Evolutionary conservation across 1,140 invertebrate species (phyloP).

Genomic region (Asobara japonica): DNA sequence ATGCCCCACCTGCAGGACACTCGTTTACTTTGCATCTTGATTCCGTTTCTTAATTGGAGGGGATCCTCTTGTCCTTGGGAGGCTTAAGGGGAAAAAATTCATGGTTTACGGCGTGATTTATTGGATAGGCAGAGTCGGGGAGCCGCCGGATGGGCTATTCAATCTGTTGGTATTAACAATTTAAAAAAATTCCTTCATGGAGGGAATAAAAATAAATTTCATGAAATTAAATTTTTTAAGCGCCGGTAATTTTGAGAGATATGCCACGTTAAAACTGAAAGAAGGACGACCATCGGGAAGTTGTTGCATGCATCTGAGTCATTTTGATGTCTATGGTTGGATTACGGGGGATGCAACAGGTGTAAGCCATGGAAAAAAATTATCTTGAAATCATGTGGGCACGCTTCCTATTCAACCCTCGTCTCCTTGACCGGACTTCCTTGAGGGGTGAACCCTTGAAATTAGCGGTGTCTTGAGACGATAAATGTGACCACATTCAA

Average conservation of each 20-base stretch:
- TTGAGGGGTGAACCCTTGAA: conserved; percentile 38
- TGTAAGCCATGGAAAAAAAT: neutral
- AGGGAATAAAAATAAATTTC: neutral
- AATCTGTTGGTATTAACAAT: too few relatives aligned
- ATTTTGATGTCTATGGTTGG: neutral
- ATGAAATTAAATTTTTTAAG: too few relatives aligned
- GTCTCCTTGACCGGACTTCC: conserved; percentile 28
- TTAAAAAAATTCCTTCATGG: too few relatives aligned
- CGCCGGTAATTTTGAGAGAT: too few relatives aligned
- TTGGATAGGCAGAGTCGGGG: neutral
- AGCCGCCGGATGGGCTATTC: neutral
- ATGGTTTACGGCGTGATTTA: neutral
- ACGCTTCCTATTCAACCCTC: conserved; percentile 14
- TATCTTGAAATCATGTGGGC: neutral
- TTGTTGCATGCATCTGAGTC: too few relatives aligned
- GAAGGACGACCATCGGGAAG: too few relatives aligned
- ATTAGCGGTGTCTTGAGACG: conserved; percentile 43
- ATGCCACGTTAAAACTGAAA: too few relatives aligned
- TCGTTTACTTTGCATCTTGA: neutral
- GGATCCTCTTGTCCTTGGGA: neutral
- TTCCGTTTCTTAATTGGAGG: neutral
- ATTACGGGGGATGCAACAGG: neutral
- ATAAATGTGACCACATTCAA: conserved; percentile 41
- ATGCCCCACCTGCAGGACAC: neutral
- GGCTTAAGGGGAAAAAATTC: too few relatives aligned